Evolutionary conservation across 2,888 invertebrate genomes (phyloP), one percentile per base, ranked within the genome.

Genomic region (Polydrusus pterygomalis): DNA sequence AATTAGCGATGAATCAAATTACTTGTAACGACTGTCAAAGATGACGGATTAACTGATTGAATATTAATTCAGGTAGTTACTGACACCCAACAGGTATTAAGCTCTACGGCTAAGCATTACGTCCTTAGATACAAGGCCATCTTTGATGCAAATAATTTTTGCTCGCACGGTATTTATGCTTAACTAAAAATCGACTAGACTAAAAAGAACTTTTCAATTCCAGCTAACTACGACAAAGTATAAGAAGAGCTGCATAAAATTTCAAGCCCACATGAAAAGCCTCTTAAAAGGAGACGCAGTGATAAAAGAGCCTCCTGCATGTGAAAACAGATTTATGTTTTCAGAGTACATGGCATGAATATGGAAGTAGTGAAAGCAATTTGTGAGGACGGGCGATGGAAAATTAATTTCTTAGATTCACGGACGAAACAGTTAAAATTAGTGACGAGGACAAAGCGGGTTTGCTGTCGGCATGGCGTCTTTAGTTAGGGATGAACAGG

Each of bases 251-350:
- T 71, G 72, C 74, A 77, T 74, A 77, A 77, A 77, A 77, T 74
- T 74, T 72, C 71, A 64, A 69, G 74, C 74, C 74, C 77, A 77
- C 77, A 77, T 77, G 77, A 75, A 77, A 77, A 75, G 77, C 74
- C 74, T 77, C 71, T 75, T 77, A 74, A 74, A 77, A 76, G 73
- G 58, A 76, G 72, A 76, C 68, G 76, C 56, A 72, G 64, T 69
- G 76, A 73, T 73, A 76, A 76, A 76, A 73, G 72, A 69, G 76
- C 64, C 74, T 71, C 71, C 71, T 70, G 74, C 74, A 77, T 77
- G 77, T 77, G 71, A 77, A 77, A 77, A 77, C 74, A 77, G 77
- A 77, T 77, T 77, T 77, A 77, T 77, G 77, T 77, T 75, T 74
- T 72, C 72, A 64, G 69, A 77, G 77, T 74, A 77, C 65, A 74